Base-by-base conservation (phyloP, 2,888 invertebrate species). In the Machimus atricapillus region DNA sequence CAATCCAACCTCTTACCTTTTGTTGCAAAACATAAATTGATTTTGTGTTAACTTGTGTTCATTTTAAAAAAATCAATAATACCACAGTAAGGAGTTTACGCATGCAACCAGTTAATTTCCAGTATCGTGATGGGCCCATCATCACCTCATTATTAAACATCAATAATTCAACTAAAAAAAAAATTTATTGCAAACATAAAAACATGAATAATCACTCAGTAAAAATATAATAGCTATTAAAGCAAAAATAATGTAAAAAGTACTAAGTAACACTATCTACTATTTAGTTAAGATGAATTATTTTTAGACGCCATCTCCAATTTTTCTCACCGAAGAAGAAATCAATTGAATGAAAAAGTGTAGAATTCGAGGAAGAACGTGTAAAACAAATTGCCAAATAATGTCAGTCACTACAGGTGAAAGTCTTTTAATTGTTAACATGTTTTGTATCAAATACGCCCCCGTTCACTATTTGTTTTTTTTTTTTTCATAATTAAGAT, bases 251-350 rank as follows among this genome's bases (percentile, higher is more conserved):
- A 52, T 81, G 81, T 81, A 81, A 81, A 81, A 81, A 81, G 81
- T 81, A 81, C 37, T 76, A 76, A 76, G 34, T 37, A 76, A 76
- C 43, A 78, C 78, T 78, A 81, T 40, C 81, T 40, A 27, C 52
- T 81, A 81, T 40, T 81, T 81, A 81, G 78, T 40, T 78, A 78
- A 81, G 81, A 81, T 34, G 56, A 81, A 81, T 78, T 78, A 78
- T 78, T 78, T 78, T 78, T 78, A 78, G 40, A 78, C 78, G 43
- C 78, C 78, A 78, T 78, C 43, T 40, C 12, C 78, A 78, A 78
- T 78, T 78, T 46, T 43, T 78, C 78, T 40, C 78, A 78, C 23
- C 40, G 43, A 78, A 78, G 37, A 34, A 76, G 34, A 40, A 78
- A 78, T 23, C 78, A 78, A 19, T 40, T 78, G 14, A 37, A 76